phyloP scores from a whole-genome alignment of 1,140 invertebrate species.

The Papilio aristodemus region DNA sequence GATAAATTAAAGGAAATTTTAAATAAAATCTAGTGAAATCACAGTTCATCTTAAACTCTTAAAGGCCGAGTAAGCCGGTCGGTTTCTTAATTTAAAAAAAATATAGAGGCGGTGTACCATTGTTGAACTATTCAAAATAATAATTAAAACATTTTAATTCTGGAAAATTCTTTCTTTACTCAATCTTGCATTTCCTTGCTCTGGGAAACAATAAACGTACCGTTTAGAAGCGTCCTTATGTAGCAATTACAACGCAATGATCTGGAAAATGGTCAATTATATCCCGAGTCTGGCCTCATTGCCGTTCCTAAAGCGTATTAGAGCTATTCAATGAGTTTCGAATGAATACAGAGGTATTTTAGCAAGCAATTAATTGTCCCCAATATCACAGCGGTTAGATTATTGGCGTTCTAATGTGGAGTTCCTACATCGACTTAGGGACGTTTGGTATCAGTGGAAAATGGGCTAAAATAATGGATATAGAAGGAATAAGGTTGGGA shows the following conservation, averaged over 20 bases:
- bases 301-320: not conserved
- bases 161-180: not conserved
- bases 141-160: not conserved
- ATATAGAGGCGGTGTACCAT: not conserved
- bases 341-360: not conserved
- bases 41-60: too few species aligned
- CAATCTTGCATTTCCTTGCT: not conserved
- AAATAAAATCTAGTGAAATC: too few species aligned
- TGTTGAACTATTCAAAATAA: not conserved
- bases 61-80: not conserved
- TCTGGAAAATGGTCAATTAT: conserved; percentile 15
- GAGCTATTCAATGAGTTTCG: not conserved
- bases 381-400: not conserved
- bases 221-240: not conserved
- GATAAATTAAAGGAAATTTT: too few species aligned
- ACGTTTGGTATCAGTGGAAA: too few species aligned
- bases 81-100: not conserved
- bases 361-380: conserved; percentile 6
- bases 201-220: not conserved
- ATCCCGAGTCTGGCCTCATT: not conserved
- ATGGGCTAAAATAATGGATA: too few species aligned
- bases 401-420: not conserved
- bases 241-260: conserved; percentile 16
- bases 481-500: too few species aligned
- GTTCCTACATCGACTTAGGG: not conserved